Percentiles rank a stretch among this genome's conserved stretches.
Evolutionary conservation across 2,888 invertebrate genomes (phyloP).

Genomic region (Lydus trimaculatus): DNA sequence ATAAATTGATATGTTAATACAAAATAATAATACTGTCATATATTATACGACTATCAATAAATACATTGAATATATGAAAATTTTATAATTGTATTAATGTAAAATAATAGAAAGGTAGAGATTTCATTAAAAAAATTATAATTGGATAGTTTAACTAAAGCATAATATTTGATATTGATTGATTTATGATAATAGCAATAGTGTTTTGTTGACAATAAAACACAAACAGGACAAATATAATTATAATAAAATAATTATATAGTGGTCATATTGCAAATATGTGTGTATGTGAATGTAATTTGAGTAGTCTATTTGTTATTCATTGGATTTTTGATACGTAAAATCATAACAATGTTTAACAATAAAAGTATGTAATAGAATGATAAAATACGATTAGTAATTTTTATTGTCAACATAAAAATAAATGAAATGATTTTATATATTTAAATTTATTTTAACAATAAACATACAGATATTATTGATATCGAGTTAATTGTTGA

Average conservation of each 20-base stretch:
- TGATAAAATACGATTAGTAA: neutral
- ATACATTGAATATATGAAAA: neutral
- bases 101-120: neutral
- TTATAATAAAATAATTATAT: neutral
- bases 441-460: neutral
- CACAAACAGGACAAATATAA: neutral
- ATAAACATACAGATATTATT: neutral
- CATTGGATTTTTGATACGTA: neutral
- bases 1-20: too few species aligned
- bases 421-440: too few species aligned
- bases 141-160: neutral
- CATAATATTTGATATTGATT: neutral
- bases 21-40: too few species aligned
- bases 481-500: slow-evolving; percentile 2
- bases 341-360: neutral
- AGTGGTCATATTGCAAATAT: neutral
- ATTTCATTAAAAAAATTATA: neutral
- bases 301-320: slow-evolving; percentile 7
- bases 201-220: slow-evolving; percentile 2
- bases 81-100: neutral
- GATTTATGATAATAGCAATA: neutral
- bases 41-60: too few species aligned
- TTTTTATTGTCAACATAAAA: neutral
- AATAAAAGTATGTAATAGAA: slow-evolving; percentile 2
- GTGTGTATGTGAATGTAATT: neutral